Conservation (phyloP, 2,797 vertebrate genomes). For the Paedocypris micromegethes region DNA sequence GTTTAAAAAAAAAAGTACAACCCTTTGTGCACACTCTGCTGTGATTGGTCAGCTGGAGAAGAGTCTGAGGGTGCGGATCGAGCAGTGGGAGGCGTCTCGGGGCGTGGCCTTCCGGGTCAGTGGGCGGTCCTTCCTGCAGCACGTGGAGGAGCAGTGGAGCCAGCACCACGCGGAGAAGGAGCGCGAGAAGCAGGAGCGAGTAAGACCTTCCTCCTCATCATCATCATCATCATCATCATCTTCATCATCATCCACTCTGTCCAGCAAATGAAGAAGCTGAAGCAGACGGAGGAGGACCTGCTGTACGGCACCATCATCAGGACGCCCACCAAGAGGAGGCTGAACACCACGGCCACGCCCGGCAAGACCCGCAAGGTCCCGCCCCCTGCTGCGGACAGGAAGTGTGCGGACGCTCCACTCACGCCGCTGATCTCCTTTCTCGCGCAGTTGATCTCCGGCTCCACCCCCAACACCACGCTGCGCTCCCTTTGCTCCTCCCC, state of each 20-base stretch:
- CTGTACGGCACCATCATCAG: constrained; percentile 74
- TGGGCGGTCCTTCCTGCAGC: constrained; percentile 81
- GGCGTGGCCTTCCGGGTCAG: constrained; percentile 73
- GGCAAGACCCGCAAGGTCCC: constrained; percentile 82
- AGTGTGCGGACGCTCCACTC: background rate
- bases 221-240: background rate
- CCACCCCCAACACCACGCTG: constrained; percentile 73
- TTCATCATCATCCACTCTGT: background rate
- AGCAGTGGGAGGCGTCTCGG: constrained; percentile 76
- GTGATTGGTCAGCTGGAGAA: constrained; percentile 78
- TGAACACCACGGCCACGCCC: constrained; percentile 62
- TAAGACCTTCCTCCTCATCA: constrained; percentile 45
- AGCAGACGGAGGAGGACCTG: constrained; percentile 84
- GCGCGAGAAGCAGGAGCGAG: constrained; percentile 82
- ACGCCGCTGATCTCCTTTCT: background rate
- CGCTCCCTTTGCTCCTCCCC: constrained; percentile 72
- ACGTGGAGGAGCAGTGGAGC: constrained; percentile 82
- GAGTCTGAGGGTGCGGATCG: constrained; percentile 73
- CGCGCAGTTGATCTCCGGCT: constrained; percentile 70
- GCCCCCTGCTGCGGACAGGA: background rate
- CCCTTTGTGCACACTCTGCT: background rate
- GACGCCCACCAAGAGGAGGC: constrained; percentile 76
- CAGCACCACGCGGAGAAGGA: constrained; percentile 80
- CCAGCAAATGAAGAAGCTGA: constrained; percentile 88
- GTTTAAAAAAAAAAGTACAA: no score